Conservation (phyloP, 2,888 invertebrate species). For the Troides oblongomaculatus region DNA sequence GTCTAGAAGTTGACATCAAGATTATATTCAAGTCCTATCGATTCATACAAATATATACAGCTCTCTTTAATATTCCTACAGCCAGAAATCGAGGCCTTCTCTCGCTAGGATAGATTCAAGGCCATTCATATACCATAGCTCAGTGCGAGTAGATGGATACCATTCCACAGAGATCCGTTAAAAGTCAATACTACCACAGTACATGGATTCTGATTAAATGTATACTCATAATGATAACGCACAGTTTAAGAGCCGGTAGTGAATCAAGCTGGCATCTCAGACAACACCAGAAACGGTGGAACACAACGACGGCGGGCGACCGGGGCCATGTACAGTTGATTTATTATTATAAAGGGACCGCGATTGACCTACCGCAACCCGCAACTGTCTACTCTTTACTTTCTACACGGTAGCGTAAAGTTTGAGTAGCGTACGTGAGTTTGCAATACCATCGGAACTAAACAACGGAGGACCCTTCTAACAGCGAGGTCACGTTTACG, state of each 20-base stretch:
- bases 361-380: conserved; percentile 34
- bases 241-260: conserved; percentile 15
- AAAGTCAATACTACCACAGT: not conserved
- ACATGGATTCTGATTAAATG: conserved; percentile 1
- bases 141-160: not conserved
- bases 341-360: conserved; percentile 35
- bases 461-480: not conserved
- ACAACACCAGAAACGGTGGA: conserved; percentile 14
- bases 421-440: conserved; percentile 25
- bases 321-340: conserved; percentile 32
- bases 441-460: not conserved
- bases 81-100: no score
- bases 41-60: no score
- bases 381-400: conserved; percentile 33
- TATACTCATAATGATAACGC: conserved; percentile 1
- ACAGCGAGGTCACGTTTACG: conserved; percentile 2
- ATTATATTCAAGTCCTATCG: no score
- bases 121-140: no score
- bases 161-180: not conserved
- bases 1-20: no score
- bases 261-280: conserved; percentile 19
- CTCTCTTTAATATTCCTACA: no score
- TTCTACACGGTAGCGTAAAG: conserved; percentile 40
- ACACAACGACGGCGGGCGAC: conserved; percentile 23
- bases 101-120: no score